Percentiles rank a stretch among this genome's conserved stretches.
Conservation (phyloP, 2,797 vertebrate genomes). For the Sebastes diaconus region DNA sequence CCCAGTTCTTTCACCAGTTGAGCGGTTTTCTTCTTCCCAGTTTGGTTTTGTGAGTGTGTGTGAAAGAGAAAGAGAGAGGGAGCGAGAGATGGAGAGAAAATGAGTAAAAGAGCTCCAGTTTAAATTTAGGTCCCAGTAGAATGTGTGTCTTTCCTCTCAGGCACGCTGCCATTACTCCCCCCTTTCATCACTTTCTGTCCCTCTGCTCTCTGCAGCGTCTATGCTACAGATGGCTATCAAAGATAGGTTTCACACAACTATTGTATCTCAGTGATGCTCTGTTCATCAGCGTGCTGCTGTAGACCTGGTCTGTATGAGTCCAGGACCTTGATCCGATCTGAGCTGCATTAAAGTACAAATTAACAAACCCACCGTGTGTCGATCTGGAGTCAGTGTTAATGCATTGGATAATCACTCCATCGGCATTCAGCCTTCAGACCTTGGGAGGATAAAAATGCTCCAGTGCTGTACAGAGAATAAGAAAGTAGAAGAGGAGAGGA, state of each 20-base stretch:
- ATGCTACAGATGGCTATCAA: constrained; percentile 51
- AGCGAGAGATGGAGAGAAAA: constrained; percentile 11
- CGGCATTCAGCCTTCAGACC: constrained; percentile 47
- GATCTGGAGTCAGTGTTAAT: constrained; percentile 47
- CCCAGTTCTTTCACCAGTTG: constrained; percentile 16
- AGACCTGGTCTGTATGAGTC: constrained; percentile 12
- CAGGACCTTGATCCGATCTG: constrained; percentile 32
- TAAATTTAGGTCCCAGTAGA: constrained; percentile 67
- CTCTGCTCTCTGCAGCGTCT: constrained; percentile 38
- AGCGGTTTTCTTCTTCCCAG: constrained; percentile 16
- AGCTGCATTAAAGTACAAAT: constrained; percentile 42
- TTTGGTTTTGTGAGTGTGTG: background rate
- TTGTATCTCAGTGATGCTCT: constrained; percentile 32
- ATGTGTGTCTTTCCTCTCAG: constrained; percentile 64
- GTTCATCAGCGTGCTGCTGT: constrained; percentile 20
- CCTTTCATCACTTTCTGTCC: constrained; percentile 68
- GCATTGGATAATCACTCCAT: constrained; percentile 52
- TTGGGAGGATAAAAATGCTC: constrained; percentile 8
- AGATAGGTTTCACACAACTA: constrained; percentile 22
- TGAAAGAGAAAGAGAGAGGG: constrained; percentile 2
- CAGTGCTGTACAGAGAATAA: constrained; percentile 6
- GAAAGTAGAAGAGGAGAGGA: background rate
- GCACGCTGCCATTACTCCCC: constrained; percentile 57
- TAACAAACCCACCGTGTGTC: constrained; percentile 19
- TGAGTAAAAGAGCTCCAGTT: constrained; percentile 55